A percentile compares a stretch with the other conserved stretches of the same genome.
These are phyloP conservation scores for Rhinopomastus cyanomelas DNA, from an alignment of 2,113 vertebrate species.

Conservation along the genomic window DNA sequence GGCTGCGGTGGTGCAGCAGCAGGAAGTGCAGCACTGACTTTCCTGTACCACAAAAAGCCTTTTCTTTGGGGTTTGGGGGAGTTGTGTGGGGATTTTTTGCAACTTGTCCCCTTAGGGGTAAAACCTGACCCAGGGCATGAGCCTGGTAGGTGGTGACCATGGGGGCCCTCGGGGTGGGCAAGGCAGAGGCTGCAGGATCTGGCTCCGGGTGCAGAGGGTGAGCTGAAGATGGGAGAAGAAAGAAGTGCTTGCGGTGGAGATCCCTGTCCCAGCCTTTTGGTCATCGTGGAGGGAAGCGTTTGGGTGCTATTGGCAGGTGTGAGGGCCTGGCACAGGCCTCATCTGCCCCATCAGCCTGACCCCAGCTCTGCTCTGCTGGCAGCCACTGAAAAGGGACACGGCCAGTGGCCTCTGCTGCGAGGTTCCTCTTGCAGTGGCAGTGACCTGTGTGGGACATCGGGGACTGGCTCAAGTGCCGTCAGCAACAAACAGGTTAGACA, in stretches of 20 bases:
- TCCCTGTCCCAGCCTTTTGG: not conserved
- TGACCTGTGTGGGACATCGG: not conserved
- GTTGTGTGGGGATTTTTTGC: not conserved
- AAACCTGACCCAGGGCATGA: slow-evolving; percentile 36
- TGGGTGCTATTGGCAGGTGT: not conserved
- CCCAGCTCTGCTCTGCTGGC: not conserved
- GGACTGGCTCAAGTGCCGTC: slow-evolving; percentile 38
- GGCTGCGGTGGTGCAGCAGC: not conserved
- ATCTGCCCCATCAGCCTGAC: not conserved
- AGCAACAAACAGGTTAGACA: slow-evolving; percentile 60
- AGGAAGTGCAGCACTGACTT: not conserved
- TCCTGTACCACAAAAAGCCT: not conserved
- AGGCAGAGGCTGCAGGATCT: not conserved
- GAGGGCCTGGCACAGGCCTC: not conserved
- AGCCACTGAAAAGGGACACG: not conserved
- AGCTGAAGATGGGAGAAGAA: not conserved
- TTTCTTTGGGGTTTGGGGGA: not conserved
- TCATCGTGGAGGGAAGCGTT: not conserved
- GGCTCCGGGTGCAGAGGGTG: not conserved
- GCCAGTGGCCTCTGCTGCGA: accelerated
- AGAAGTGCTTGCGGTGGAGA: not conserved
- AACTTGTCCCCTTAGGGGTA: slow-evolving; percentile 58
- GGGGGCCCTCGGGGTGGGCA: not conserved
- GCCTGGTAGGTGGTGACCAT: not conserved
- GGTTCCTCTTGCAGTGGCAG: not conserved